Evolutionary conservation across 1,140 invertebrate genomes (phyloP).

Genomic region (Saxidomus purpurata): DNA sequence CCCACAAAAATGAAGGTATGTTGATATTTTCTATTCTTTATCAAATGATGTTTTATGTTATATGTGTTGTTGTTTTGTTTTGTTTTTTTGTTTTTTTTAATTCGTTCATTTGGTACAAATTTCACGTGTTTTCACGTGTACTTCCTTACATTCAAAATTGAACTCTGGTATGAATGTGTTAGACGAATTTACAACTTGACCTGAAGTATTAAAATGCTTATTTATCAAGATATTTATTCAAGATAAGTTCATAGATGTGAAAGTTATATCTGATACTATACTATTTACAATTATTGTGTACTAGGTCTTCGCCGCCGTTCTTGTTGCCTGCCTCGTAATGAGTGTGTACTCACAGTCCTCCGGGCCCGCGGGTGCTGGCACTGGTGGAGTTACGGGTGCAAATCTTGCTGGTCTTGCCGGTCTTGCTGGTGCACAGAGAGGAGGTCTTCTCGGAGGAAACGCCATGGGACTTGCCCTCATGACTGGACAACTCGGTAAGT

Average conservation of each 20-base stretch:
- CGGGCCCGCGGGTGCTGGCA: background rate
- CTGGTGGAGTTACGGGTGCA: background rate
- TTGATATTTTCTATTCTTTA: background rate
- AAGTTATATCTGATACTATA: too few species aligned
- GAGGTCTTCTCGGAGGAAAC: background rate
- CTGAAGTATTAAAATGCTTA: too few species aligned
- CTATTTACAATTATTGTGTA: too few species aligned
- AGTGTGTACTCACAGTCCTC: background rate
- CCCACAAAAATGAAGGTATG: background rate
- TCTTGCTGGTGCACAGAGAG: background rate
- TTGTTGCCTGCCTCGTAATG: background rate
- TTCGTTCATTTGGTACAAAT: too few species aligned
- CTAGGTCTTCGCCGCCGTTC: background rate
- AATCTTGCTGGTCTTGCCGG: background rate
- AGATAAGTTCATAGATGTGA: too few species aligned
- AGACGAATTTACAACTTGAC: too few species aligned
- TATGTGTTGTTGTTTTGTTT: too few species aligned
- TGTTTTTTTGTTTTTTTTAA: too few species aligned
- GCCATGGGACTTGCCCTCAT: background rate
- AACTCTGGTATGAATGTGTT: too few species aligned
- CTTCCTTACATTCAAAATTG: too few species aligned
- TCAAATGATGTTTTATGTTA: background rate
- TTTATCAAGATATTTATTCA: too few species aligned
- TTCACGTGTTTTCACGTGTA: too few species aligned
- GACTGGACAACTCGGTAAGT: slow-evolving; percentile 12